Evolutionary conservation across 1,140 invertebrate genomes (phyloP).

Genomic region (Drosophila lacertosa): DNA sequence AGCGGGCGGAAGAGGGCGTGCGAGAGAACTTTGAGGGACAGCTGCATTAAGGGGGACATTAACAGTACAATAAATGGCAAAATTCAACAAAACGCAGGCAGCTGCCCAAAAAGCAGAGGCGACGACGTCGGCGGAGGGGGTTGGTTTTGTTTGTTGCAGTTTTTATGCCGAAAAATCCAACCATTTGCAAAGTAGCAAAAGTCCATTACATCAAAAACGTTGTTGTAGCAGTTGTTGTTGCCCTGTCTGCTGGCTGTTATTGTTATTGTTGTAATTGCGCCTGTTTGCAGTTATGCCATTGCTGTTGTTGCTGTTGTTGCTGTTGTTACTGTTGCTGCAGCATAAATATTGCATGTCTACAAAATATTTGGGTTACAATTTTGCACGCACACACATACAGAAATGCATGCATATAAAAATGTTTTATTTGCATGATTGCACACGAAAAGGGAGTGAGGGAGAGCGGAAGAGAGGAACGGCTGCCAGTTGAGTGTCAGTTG

Average conservation of each 20-base stretch:
- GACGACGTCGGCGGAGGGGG: too few relatives aligned
- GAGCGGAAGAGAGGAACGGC: background rate
- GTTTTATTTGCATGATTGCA: constrained; percentile 79
- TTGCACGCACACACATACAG: constrained; percentile 55
- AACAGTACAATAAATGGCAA: constrained; percentile 55
- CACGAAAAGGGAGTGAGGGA: constrained; percentile 21
- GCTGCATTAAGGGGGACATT: constrained; percentile 54
- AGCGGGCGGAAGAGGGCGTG: background rate
- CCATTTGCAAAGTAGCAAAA: constrained; percentile 46
- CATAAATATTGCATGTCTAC: constrained; percentile 79
- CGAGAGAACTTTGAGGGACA: constrained; percentile 33
- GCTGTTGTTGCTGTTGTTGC: constrained; percentile 2
- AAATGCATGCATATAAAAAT: constrained; percentile 47
- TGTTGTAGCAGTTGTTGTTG: constrained; percentile 26
- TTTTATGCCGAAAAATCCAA: constrained; percentile 13
- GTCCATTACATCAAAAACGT: constrained; percentile 50
- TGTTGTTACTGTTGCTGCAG: constrained; percentile 34
- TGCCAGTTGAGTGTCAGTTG: constrained; percentile 53
- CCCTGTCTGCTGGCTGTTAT: constrained; percentile 52
- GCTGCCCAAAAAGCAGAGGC: constrained; percentile 38
- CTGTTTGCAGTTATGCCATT: constrained; percentile 36
- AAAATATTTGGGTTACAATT: constrained; percentile 82
- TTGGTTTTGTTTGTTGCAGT: constrained; percentile 2
- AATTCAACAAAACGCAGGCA: constrained; percentile 39
- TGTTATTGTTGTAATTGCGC: constrained; percentile 56